These are phyloP conservation scores for Silvanus unidentatus DNA, from an alignment of 2,888 invertebrate species.

Conservation along the genomic window DNA sequence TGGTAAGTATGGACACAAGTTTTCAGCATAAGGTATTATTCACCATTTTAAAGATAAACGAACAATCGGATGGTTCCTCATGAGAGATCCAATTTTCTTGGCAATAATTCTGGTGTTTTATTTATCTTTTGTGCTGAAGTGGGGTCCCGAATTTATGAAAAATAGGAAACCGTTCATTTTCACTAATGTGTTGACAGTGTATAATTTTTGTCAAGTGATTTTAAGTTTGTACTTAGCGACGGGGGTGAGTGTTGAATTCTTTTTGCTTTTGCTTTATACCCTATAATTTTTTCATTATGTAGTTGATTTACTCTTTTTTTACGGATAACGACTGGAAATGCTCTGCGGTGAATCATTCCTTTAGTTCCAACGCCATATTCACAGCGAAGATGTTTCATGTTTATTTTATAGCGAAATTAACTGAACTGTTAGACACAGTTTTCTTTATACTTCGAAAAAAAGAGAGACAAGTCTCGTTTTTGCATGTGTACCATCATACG, in stretches of 20 bases:
- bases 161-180: slow-evolving; percentile 78
- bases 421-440: slow-evolving; percentile 84
- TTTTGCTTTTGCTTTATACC: no score
- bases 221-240: slow-evolving; percentile 75
- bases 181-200: slow-evolving; percentile 70
- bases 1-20: no score
- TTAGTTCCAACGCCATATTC: slow-evolving; percentile 49
- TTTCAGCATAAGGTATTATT: no score
- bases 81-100: slow-evolving; percentile 61
- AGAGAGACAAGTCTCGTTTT: slow-evolving; percentile 79
- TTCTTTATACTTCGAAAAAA: slow-evolving; percentile 93
- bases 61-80: slow-evolving; percentile 65
- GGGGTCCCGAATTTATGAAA: slow-evolving; percentile 85
- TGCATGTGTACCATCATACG: slow-evolving; percentile 91
- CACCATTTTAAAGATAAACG: no score
- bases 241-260: slow-evolving; percentile 51
- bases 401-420: slow-evolving; percentile 84
- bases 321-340: slow-evolving; percentile 84
- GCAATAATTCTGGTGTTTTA: slow-evolving; percentile 63
- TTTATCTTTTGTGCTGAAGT: slow-evolving; percentile 64
- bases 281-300: slow-evolving; percentile 41
- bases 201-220: slow-evolving; percentile 84
- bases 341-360: slow-evolving; percentile 83
- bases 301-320: slow-evolving; percentile 64
- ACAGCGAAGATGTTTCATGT: slow-evolving; percentile 69